These are phyloP conservation scores for Drosophila nigritarsus DNA, from an alignment of 2,888 invertebrate species.

Conservation along the genomic window DNA sequence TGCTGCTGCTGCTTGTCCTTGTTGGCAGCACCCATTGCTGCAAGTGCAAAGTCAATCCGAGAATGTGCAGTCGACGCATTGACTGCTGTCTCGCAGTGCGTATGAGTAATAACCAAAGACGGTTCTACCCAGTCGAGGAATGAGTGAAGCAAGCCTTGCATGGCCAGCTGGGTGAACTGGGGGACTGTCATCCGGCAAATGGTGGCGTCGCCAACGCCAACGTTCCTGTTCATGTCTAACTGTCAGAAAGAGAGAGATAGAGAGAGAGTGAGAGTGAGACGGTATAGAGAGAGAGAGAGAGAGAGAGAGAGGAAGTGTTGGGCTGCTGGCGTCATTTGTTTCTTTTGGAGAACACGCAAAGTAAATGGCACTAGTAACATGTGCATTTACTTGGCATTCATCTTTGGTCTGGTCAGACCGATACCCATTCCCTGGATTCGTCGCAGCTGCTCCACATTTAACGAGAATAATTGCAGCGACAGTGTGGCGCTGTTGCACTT, in stretches of 20 bases:
- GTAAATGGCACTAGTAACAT: slow-evolving; percentile 75
- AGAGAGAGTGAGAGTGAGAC: background rate
- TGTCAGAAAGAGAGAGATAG: background rate
- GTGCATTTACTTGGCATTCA: slow-evolving; percentile 80
- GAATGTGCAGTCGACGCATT: slow-evolving; percentile 54
- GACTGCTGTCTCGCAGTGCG: slow-evolving; percentile 68
- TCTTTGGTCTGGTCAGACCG: slow-evolving; percentile 39
- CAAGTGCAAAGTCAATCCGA: slow-evolving; percentile 54
- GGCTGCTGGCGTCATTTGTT: slow-evolving; percentile 51
- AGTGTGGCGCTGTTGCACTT: slow-evolving; percentile 79
- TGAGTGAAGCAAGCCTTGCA: slow-evolving; percentile 5
- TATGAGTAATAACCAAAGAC: slow-evolving; percentile 73
- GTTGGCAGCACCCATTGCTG: slow-evolving; percentile 53
- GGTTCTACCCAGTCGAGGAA: slow-evolving; percentile 15
- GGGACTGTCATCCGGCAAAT: slow-evolving; percentile 57
- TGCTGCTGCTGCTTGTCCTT: background rate
- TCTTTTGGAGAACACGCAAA: slow-evolving; percentile 78
- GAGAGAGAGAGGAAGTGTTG: slow-evolving; percentile 14
- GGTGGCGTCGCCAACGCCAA: slow-evolving; percentile 61
- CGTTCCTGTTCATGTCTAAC: slow-evolving; percentile 27
- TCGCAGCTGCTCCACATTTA: slow-evolving; percentile 71
- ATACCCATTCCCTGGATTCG: background rate
- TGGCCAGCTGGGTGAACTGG: slow-evolving; percentile 2
- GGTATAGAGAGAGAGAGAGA: background rate
- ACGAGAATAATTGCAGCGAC: slow-evolving; percentile 81